Percentiles rank a stretch among this genome's conserved stretches.
phyloP scores from a whole-genome alignment of 2,113 vertebrate species.

The Eulemur macaco region DNA sequence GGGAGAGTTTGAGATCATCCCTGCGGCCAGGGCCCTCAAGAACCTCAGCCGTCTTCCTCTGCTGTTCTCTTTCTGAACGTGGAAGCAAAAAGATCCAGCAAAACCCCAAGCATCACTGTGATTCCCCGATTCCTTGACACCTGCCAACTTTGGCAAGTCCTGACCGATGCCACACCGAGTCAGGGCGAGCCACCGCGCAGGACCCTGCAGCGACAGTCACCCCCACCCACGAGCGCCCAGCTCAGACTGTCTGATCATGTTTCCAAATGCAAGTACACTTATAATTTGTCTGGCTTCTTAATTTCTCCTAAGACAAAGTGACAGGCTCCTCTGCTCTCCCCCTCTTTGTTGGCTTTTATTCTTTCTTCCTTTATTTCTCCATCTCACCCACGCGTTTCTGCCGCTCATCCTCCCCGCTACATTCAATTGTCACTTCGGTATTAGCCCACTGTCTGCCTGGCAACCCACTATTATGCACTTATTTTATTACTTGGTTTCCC shows the following conservation, averaged over 20 bases:
- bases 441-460: slow-evolving; percentile 52
- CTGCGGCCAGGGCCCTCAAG: accelerated
- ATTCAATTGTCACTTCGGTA: not conserved
- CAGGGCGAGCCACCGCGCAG: accelerated
- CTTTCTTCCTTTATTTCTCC: slow-evolving; percentile 29
- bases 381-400: not conserved
- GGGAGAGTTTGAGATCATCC: accelerated
- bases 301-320: slow-evolving; percentile 54
- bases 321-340: slow-evolving; percentile 20
- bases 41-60: accelerated
- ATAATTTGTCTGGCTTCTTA: slow-evolving; percentile 61
- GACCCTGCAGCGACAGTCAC: accelerated
- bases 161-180: accelerated
- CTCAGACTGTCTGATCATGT: slow-evolving; percentile 53
- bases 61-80: not conserved
- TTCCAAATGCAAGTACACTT: slow-evolving; percentile 40
- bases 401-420: not conserved
- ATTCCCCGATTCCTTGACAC: accelerated
- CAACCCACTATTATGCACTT: slow-evolving; percentile 30
- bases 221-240: not conserved
- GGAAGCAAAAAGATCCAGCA: not conserved
- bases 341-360: slow-evolving; percentile 40
- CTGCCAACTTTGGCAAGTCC: not conserved
- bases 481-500: slow-evolving; percentile 57
- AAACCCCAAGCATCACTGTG: accelerated